These are phyloP conservation scores for Chaetodon trifasciatus DNA, from an alignment of 2,797 vertebrate species.

Conservation along the genomic window DNA sequence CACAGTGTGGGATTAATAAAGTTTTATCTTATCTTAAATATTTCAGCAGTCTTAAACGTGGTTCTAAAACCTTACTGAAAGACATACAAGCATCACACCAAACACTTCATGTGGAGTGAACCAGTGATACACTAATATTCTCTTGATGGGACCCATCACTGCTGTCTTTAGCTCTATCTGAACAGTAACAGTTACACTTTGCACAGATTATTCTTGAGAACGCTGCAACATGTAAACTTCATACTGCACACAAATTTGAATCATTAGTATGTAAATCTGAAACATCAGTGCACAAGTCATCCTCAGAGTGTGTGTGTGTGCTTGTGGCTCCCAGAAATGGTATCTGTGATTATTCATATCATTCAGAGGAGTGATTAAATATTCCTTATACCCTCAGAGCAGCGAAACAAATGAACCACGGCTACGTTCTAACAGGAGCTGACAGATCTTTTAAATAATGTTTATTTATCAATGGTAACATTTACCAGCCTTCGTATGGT, in stretches of 20 bases:
- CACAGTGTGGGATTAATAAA: no score
- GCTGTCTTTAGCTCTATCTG: not conserved
- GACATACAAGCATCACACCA: not conserved
- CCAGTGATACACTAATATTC: not conserved
- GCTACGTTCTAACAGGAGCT: conserved; percentile 84
- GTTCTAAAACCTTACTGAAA: not conserved
- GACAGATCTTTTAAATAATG: conserved; percentile 91
- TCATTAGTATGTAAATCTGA: conserved; percentile 80
- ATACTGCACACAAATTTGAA: conserved; percentile 37
- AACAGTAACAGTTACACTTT: conserved; percentile 6
- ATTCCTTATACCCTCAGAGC: conserved; percentile 87
- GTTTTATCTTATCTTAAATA: not conserved
- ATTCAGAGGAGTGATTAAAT: conserved; percentile 88
- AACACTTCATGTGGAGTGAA: not conserved
- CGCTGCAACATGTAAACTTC: conserved; percentile 40
- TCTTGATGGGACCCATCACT: not conserved
- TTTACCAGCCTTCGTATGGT: conserved; percentile 77
- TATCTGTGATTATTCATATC: conserved; percentile 89
- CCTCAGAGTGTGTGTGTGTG: conserved; percentile 33
- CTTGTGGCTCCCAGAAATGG: conserved; percentile 76
- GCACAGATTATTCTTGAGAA: conserved; percentile 1
- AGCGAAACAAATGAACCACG: conserved; percentile 86
- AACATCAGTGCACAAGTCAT: conserved; percentile 73
- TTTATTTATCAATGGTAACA: conserved; percentile 89
- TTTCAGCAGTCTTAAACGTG: not conserved